Percentiles rank a stretch among this genome's conserved stretches.
Evolutionary conservation across 2,797 vertebrate genomes (phyloP).

Genomic region (Mionectes olivaceus): DNA sequence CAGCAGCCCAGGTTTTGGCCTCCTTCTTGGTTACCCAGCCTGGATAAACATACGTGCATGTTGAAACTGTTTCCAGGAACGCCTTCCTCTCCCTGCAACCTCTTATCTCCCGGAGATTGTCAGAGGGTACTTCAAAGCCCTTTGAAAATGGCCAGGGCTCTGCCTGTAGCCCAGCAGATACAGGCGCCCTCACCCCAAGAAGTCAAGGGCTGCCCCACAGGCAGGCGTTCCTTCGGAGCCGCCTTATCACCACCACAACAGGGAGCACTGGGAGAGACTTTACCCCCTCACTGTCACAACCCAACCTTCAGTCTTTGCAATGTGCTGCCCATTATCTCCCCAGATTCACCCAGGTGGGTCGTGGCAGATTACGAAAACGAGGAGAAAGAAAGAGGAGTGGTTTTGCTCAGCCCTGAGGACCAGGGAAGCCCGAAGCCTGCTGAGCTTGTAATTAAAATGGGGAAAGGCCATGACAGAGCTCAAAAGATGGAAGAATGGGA

Average conservation of each 20-base stretch:
- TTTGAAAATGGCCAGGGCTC: slow-evolving; percentile 68
- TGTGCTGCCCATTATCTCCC: fast-evolving
- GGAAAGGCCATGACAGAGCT: slow-evolving; percentile 11
- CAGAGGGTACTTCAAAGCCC: slow-evolving; percentile 69
- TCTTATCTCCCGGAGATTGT: slow-evolving; percentile 67
- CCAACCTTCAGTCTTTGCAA: background rate
- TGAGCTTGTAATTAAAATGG: slow-evolving; percentile 52
- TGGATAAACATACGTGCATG: slow-evolving; percentile 31
- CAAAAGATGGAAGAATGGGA: slow-evolving; percentile 35
- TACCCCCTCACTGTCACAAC: background rate
- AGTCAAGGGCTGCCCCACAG: background rate
- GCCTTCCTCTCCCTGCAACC: slow-evolving; percentile 45
- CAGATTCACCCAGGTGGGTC: background rate
- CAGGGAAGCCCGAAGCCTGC: background rate
- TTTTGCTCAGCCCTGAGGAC: background rate
- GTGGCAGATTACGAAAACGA: background rate
- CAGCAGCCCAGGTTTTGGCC: background rate
- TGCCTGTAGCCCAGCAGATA: slow-evolving; percentile 34
- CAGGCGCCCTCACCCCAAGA: background rate
- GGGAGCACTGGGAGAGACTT: background rate
- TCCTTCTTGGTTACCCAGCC: slow-evolving; percentile 40
- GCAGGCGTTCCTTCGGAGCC: fast-evolving
- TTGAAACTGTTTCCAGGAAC: slow-evolving; percentile 58
- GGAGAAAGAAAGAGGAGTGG: background rate
- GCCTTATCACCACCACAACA: background rate